phyloP scores from a whole-genome alignment of 2,113 vertebrate genomes.

The Coregonus clupeaformis region DNA sequence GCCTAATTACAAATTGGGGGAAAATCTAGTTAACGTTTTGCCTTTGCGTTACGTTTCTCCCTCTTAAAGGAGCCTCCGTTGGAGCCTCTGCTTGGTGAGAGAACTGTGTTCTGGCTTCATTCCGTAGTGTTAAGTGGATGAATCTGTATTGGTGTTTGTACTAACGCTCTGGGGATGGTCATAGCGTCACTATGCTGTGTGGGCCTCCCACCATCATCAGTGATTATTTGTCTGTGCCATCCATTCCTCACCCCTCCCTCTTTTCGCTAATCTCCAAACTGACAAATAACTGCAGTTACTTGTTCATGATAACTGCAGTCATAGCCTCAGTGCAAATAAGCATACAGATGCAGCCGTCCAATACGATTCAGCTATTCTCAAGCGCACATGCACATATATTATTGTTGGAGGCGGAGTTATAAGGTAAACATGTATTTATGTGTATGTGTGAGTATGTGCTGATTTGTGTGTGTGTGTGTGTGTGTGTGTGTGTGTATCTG shows the following conservation, averaged over 20 bases:
- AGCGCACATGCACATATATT: constrained; percentile 43
- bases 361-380: constrained; percentile 19
- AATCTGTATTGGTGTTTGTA: constrained; percentile 46
- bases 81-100: constrained; percentile 72
- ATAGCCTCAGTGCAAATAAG: constrained; percentile 32
- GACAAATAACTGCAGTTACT: constrained; percentile 50
- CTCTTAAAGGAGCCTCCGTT: constrained; percentile 65
- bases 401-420: constrained; percentile 11
- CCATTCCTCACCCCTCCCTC: constrained; percentile 12
- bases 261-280: not conserved
- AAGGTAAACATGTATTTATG: constrained; percentile 36
- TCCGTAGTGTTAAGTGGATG: constrained; percentile 15
- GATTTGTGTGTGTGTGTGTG: constrained; percentile 21
- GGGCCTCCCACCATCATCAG: constrained; percentile 19
- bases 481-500: constrained; percentile 10
- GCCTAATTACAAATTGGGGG: not conserved
- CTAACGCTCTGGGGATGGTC: constrained; percentile 20
- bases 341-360: constrained; percentile 18
- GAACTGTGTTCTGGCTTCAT: constrained; percentile 53
- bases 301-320: constrained; percentile 43
- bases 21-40: constrained; percentile 52
- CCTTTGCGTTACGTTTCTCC: constrained; percentile 59
- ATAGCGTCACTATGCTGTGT: constrained; percentile 3
- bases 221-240: constrained; percentile 23
- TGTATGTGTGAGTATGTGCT: constrained; percentile 22